Evolutionary conservation across 1,140 invertebrate genomes (phyloP).

Genomic region (Halotydeus destructor): DNA sequence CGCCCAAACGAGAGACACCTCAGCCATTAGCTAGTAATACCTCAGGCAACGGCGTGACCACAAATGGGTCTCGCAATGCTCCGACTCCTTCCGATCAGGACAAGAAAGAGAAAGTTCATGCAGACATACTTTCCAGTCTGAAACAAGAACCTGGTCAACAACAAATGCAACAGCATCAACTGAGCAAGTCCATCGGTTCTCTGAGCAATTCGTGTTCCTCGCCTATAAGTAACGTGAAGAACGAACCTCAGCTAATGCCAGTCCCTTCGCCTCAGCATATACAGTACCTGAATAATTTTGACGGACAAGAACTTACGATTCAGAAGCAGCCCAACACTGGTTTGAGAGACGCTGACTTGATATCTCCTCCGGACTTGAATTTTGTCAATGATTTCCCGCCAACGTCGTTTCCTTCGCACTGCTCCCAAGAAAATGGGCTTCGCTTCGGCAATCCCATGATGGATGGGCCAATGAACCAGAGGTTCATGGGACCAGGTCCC

Average conservation of each 20-base stretch:
- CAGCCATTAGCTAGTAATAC: not conserved
- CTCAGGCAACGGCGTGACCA: not conserved
- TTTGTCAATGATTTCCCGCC: constrained; percentile 7
- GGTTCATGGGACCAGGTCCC: constrained; percentile 3
- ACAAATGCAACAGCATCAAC: no score
- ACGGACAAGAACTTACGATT: constrained; percentile 86
- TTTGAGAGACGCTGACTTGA: constrained; percentile 15
- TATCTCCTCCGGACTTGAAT: constrained; percentile 11
- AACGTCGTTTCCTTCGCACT: no score
- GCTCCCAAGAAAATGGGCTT: not conserved
- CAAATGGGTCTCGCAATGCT: not conserved
- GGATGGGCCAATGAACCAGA: constrained; percentile 2
- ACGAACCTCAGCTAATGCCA: constrained; percentile 74
- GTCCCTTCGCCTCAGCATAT: constrained; percentile 89
- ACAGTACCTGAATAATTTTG: constrained; percentile 80
- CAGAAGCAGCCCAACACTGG: constrained; percentile 86
- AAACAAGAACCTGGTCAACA: no score
- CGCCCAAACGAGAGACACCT: not conserved
- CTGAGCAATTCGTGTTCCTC: not conserved
- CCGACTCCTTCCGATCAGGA: no score
- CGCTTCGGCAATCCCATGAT: constrained; percentile 1
- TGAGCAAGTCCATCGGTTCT: not conserved
- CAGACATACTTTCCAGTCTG: no score
- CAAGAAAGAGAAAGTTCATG: no score
- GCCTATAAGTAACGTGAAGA: not conserved